These are phyloP conservation scores for Epizoanthus fatuus DNA, from an alignment of 92 coral and sea anemone genomes.

Conservation along the genomic window DNA sequence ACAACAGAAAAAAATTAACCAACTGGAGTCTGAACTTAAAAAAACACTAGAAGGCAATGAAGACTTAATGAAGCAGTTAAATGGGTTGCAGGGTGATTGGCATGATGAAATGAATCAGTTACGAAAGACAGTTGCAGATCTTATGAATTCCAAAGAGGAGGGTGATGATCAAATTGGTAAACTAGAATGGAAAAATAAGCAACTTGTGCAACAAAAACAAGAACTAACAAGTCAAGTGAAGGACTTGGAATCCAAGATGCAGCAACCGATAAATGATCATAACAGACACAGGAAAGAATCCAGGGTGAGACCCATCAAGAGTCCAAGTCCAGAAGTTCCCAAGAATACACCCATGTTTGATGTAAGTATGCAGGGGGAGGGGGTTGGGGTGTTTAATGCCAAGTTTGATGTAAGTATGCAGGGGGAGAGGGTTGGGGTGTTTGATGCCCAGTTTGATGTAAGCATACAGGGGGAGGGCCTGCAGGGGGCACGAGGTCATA, in stretches of 20 bases:
- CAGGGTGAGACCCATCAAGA: slow-evolving; percentile 55
- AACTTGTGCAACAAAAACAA: slow-evolving; percentile 74
- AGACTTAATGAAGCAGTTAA: slow-evolving; percentile 71
- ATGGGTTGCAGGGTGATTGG: slow-evolving; percentile 83
- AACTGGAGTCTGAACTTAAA: slow-evolving; percentile 73
- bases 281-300: slow-evolving; percentile 73
- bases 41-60: slow-evolving; percentile 68
- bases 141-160: slow-evolving; percentile 73
- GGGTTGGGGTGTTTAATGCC: too few species aligned
- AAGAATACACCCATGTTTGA: slow-evolving; percentile 82
- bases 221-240: slow-evolving; percentile 76
- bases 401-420: slow-evolving; percentile 65
- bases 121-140: slow-evolving; percentile 61
- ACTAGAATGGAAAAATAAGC: slow-evolving; percentile 89
- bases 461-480: neutral
- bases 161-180: slow-evolving; percentile 76
- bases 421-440: too few species aligned
- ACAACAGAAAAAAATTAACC: slow-evolving; percentile 75
- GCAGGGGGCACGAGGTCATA: too few species aligned
- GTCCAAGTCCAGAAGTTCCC: slow-evolving; percentile 84
- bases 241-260: slow-evolving; percentile 79
- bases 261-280: slow-evolving; percentile 79
- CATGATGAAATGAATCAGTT: slow-evolving; percentile 83
- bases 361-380: slow-evolving; percentile 45
- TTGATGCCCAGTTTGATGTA: slow-evolving; percentile 61